Conservation (phyloP, 2,113 vertebrate genomes). For the Rhabdornis inornatus region DNA sequence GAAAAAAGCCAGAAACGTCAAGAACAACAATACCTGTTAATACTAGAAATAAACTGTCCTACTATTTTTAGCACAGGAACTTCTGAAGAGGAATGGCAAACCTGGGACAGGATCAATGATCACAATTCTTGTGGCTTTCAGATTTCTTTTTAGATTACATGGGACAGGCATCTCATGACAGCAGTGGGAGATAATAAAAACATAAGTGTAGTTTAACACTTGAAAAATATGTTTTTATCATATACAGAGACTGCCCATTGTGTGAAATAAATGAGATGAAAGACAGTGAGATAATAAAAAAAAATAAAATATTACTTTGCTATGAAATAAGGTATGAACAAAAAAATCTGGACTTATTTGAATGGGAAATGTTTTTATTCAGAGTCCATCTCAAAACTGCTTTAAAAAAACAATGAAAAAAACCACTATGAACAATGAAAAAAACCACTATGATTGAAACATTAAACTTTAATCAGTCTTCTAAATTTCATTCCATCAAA, state of each 20-base stretch:
- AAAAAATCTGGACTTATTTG: not conserved
- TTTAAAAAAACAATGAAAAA: not conserved
- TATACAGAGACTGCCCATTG: not conserved
- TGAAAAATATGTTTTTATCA: not conserved
- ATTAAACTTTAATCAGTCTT: not conserved
- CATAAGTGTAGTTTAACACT: not conserved
- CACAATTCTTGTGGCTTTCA: not conserved
- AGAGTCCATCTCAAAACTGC: not conserved
- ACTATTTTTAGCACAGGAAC: not conserved
- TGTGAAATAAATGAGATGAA: not conserved
- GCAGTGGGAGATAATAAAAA: not conserved
- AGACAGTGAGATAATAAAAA: not conserved
- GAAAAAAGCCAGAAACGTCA: not conserved
- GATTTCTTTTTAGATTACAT: not conserved
- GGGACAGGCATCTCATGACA: not conserved
- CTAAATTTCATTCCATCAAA: not conserved
- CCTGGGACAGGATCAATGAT: rapidly evolving
- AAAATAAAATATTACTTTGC: not conserved
- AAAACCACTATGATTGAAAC: not conserved
- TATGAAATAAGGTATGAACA: not conserved
- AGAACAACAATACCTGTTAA: not conserved
- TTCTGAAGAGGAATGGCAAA: not conserved
- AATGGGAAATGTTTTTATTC: not conserved
- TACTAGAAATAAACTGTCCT: not conserved
- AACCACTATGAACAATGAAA: not conserved